Conservation (phyloP, 2,888 invertebrate genomes). For the Formica aserva region DNA sequence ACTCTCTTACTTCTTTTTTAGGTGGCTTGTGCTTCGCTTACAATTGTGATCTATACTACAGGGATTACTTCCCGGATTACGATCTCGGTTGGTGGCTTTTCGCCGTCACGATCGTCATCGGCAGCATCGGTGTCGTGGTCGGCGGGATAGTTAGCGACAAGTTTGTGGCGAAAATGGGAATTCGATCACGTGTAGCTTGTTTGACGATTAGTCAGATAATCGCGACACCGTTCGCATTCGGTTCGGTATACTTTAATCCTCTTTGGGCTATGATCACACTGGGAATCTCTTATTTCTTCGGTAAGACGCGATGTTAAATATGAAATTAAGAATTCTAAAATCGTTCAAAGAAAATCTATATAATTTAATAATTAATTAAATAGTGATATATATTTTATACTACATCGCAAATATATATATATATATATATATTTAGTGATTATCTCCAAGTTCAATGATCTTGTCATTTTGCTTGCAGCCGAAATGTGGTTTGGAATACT, state of each 20-base stretch:
- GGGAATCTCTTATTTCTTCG: conserved; percentile 95
- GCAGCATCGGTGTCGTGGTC: conserved; percentile 91
- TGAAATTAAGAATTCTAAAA: neutral
- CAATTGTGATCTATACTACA: conserved; percentile 95
- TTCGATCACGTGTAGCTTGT: conserved; percentile 92
- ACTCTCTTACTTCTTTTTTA: conserved; percentile 79
- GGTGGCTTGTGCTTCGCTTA: conserved; percentile 97
- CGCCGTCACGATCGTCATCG: conserved; percentile 94
- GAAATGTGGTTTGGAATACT: conserved; percentile 98
- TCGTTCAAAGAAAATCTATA: neutral
- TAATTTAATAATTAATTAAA: neutral
- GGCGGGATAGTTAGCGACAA: conserved; percentile 94
- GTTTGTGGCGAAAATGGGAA: conserved; percentile 95
- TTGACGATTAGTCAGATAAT: conserved; percentile 94
- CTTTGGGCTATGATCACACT: conserved; percentile 95
- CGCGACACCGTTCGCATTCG: conserved; percentile 94
- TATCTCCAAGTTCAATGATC: neutral
- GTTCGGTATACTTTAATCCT: conserved; percentile 93
- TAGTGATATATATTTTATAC: neutral
- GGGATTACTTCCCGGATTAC: conserved; percentile 95
- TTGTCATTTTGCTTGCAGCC: conserved; percentile 87
- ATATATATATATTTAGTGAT: neutral
- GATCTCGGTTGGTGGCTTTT: conserved; percentile 97
- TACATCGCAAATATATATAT: neutral
- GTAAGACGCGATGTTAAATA: conserved; percentile 86